Conservation (phyloP, 2,113 vertebrate genomes). For the Sclerurus mexicanus region DNA sequence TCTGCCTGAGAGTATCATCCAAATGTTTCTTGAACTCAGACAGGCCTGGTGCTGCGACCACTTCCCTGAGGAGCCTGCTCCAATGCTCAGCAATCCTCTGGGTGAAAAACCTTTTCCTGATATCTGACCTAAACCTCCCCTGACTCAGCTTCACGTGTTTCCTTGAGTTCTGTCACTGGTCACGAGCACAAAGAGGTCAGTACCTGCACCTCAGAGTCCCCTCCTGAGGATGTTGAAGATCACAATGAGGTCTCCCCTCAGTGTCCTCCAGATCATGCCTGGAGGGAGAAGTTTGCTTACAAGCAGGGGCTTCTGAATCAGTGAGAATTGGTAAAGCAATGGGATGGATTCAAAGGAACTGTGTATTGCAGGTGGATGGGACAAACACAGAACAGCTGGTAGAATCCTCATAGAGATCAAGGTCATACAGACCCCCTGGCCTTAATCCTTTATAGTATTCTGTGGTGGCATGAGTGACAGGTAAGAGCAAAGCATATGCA, state of each 20-base stretch:
- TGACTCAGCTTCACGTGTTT: not conserved
- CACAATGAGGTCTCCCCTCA: not conserved
- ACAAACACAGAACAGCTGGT: slow-evolving; percentile 4
- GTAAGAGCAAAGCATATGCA: not conserved
- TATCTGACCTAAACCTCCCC: not conserved
- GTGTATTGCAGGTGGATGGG: not conserved
- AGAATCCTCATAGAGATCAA: not conserved
- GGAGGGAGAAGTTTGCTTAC: slow-evolving; percentile 19
- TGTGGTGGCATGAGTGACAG: not conserved
- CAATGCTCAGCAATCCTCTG: not conserved
- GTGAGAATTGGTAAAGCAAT: not conserved
- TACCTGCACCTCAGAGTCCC: not conserved
- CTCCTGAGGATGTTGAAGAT: not conserved
- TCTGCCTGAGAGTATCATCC: not conserved
- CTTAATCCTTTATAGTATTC: slow-evolving; percentile 4
- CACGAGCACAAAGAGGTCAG: not conserved
- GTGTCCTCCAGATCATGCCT: not conserved
- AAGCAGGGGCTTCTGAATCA: not conserved
- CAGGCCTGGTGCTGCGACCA: not conserved
- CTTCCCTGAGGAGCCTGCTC: not conserved
- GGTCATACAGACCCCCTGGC: not conserved
- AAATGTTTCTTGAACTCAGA: not conserved
- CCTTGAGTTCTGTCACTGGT: not conserved
- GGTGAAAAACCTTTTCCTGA: not conserved
- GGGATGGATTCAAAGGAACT: not conserved